Evolutionary conservation across 2,113 vertebrate genomes (phyloP).

Genomic region (Leucopternis melanops): DNA sequence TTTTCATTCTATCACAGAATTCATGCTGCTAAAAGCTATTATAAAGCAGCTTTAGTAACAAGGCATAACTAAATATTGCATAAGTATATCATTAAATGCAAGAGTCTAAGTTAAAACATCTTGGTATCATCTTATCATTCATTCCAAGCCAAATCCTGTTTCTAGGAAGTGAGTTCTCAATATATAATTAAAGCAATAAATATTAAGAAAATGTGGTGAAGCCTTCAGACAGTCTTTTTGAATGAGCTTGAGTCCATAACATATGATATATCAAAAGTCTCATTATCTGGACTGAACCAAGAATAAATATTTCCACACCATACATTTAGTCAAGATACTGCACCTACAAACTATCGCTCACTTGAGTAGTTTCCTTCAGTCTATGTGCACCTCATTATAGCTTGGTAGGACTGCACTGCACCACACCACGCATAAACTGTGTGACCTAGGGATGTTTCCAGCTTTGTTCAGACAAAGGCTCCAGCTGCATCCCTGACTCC

Average conservation of each 20-base stretch:
- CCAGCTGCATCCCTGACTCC: neutral
- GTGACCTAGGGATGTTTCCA: neutral
- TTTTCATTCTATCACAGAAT: neutral
- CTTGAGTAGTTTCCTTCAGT: neutral
- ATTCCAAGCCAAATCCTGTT: neutral
- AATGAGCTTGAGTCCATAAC: neutral
- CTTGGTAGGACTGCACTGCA: neutral
- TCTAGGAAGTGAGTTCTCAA: neutral
- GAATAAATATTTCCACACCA: neutral
- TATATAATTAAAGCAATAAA: neutral
- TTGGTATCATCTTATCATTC: neutral
- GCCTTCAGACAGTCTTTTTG: neutral
- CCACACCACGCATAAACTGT: neutral
- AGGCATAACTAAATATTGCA: neutral
- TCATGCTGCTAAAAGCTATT: neutral
- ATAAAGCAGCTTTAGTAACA: neutral
- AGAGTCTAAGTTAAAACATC: neutral
- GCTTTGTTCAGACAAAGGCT: neutral
- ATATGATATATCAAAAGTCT: neutral
- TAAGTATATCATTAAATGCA: neutral
- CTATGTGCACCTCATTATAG: neutral
- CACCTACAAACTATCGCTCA: neutral
- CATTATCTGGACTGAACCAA: neutral
- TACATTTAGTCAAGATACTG: neutral
- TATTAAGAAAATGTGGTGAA: neutral